Base-by-base conservation (phyloP, 2,888 invertebrate genomes). In the Cephus nigrinus region DNA sequence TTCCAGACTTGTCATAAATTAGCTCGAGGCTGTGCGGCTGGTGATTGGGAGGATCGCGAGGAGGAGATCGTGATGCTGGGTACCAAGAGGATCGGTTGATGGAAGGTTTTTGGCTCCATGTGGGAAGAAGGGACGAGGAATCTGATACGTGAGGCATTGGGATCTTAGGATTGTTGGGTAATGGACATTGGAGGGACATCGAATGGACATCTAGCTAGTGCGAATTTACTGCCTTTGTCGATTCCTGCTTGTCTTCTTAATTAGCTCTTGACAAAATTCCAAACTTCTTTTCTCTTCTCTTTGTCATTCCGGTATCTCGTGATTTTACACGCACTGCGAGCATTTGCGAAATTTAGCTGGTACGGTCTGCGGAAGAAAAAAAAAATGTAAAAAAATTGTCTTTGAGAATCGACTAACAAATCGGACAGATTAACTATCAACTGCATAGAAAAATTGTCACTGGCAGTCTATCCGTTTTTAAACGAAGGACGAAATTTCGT, bases 21-120 rank as follows among this genome's bases (percentile, higher is more conserved):
- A 75, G 80, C 82, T 79, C 80, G 79, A 80, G 80, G 75, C 80
- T 81, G 80, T 80, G 82, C 76, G 74, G 78, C 34, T 76, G 34
- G 72, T 35, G 77, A 75, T 69, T 81, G 75, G 40, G 30, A 74
- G 31, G 35, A 33, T 69, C 23, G 74, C 33, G 74, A 74, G 30
- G 73, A 35, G 35, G 35, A n/a, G 74, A 74, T 30, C 34, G 1
- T 15, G 35, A 33, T 12, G 74, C 3, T 30, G 71, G 71, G 11
- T 32, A 36, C 23, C n/a, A 68, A 34, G 35, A 69, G 31, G 32
- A 71, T 77, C 33, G 33, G 40, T 23, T 69, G 71, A 69, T 77
- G 55, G 23, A 55, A 55, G 55, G 9, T 55, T 12, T 12, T 55
- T 0, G 55, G 55, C 2, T 23, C 55, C 55, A 55, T 55, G 31